Conservation (phyloP, 2,888 invertebrate genomes). For the Ferdinandea cuprea region DNA sequence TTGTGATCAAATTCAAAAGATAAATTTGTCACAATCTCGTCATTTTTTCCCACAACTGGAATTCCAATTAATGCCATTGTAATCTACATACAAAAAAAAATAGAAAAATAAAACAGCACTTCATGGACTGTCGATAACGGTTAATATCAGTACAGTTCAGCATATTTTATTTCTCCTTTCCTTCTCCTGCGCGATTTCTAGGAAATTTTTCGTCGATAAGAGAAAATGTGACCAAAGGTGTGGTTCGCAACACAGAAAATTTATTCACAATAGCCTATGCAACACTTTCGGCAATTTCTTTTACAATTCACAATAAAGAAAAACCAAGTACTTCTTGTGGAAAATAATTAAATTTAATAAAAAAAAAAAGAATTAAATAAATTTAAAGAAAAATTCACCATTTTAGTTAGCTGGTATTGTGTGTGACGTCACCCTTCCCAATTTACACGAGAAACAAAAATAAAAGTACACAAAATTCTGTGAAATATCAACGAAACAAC, state of each 20-base stretch:
- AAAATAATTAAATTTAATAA: neutral
- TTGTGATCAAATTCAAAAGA: neutral
- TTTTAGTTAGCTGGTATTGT: conserved; percentile 61
- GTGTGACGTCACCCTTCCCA: conserved; percentile 71
- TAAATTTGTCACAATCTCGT: neutral
- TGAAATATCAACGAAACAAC: conserved; percentile 27
- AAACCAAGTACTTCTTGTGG: too few species aligned
- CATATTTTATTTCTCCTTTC: conserved; percentile 40
- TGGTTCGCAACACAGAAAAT: conserved; percentile 53
- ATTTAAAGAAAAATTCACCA: conserved; percentile 57
- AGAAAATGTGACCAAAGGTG: conserved; percentile 68
- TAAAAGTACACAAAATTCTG: conserved; percentile 32
- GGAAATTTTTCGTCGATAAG: conserved; percentile 51
- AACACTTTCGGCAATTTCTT: conserved; percentile 6
- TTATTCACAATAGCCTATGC: neutral
- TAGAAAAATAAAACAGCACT: too few species aligned
- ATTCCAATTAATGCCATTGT: conserved; percentile 10
- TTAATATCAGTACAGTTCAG: conserved; percentile 65
- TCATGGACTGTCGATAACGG: conserved; percentile 50
- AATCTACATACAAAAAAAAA: conserved; percentile 13
- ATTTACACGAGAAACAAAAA: conserved; percentile 57
- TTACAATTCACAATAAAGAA: too few species aligned
- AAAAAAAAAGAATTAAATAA: neutral
- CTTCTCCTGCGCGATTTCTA: conserved; percentile 12
- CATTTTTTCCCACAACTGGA: neutral